phyloP scores from a whole-genome alignment of 2,888 invertebrate genomes.

The Selenia dentaria region DNA sequence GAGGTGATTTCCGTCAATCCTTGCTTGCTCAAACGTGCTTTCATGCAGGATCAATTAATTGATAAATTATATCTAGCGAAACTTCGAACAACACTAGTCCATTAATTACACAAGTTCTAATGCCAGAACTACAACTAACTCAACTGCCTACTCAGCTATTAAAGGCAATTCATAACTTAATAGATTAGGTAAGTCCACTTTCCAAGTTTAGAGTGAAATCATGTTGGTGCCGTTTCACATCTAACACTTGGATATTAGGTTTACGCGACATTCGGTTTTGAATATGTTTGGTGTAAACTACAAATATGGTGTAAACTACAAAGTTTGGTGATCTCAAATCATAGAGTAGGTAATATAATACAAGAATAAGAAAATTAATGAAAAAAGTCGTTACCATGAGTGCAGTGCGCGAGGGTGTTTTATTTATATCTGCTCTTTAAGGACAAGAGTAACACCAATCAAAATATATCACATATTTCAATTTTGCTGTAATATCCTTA shows the following conservation, averaged over 20 bases:
- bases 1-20: too few relatives aligned
- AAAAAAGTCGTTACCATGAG: too few relatives aligned
- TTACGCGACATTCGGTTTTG: not conserved
- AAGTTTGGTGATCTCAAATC: slow-evolving; percentile 1
- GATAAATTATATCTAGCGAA: slow-evolving; percentile 13
- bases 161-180: slow-evolving; percentile 23
- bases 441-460: too few relatives aligned
- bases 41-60: slow-evolving; percentile 10
- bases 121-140: slow-evolving; percentile 20
- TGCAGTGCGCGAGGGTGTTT: too few relatives aligned
- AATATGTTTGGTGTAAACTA: not conserved
- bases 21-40: too few relatives aligned
- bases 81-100: slow-evolving; percentile 17
- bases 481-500: too few relatives aligned
- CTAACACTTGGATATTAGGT: not conserved
- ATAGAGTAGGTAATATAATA: not conserved
- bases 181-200: slow-evolving; percentile 20
- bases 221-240: not conserved
- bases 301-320: not conserved
- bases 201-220: slow-evolving; percentile 7
- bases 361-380: too few relatives aligned
- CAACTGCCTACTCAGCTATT: slow-evolving; percentile 25
- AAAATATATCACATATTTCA: too few relatives aligned
- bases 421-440: too few relatives aligned
- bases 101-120: slow-evolving; percentile 25